Percentiles rank a stretch among this genome's conserved stretches.
phyloP scores from a whole-genome alignment of 2,113 vertebrate species.

The Salvator merianae region DNA sequence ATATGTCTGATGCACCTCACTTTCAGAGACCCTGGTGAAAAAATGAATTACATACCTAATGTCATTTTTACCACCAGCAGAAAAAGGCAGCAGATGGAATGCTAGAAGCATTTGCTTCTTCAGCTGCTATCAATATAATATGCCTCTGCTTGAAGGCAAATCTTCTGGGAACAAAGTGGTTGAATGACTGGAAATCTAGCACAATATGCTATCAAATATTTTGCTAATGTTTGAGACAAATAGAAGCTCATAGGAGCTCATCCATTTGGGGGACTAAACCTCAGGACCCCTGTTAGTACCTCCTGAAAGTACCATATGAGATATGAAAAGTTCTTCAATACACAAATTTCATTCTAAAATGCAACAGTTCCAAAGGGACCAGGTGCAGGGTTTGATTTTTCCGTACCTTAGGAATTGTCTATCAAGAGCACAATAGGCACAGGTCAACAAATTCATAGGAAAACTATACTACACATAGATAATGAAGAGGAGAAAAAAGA shows the following conservation, averaged over 20 bases:
- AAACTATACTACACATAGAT: not conserved
- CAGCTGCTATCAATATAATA: too few species aligned
- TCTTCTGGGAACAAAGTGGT: not conserved
- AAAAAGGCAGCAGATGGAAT: not conserved
- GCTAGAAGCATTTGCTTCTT: too few species aligned
- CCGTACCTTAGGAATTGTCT: conserved; percentile 28
- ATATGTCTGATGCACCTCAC: not conserved
- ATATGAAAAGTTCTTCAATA: conserved; percentile 16
- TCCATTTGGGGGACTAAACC: not conserved
- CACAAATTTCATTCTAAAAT: conserved; percentile 38
- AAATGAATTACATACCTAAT: not conserved
- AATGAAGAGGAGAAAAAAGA: not conserved
- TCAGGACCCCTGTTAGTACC: not conserved
- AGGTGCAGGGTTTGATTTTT: not conserved
- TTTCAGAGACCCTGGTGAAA: not conserved
- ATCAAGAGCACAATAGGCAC: conserved; percentile 48
- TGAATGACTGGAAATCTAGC: too few species aligned
- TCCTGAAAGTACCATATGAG: conserved; percentile 17
- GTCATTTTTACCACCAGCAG: not conserved
- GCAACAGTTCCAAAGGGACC: conserved; percentile 24
- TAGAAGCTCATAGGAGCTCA: too few species aligned
- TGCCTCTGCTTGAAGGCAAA: not conserved
- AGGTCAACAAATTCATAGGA: conserved; percentile 28
- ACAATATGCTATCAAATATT: not conserved
- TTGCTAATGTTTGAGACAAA: not conserved